Conservation (phyloP, 1,140 invertebrate genomes). For the Panulirus ornatus region DNA sequence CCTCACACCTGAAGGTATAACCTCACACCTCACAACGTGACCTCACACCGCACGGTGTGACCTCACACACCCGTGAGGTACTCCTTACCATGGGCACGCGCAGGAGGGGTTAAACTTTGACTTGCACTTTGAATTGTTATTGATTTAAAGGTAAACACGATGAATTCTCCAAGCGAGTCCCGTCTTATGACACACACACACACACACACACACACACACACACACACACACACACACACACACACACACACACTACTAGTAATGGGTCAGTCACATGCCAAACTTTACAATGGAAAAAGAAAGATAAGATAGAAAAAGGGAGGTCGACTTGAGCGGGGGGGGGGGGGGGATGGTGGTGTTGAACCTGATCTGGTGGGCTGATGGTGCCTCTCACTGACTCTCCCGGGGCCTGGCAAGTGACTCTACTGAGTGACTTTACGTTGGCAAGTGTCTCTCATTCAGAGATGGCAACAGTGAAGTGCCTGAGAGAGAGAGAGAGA, state of each 20-base stretch:
- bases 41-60: no score
- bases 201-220: constrained; percentile 38
- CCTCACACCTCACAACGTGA: no score
- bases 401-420: not conserved
- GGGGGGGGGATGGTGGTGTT: not conserved
- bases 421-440: not conserved
- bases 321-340: not conserved
- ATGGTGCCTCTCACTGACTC: not conserved
- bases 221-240: constrained; percentile 44
- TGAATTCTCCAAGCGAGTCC: no score
- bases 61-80: no score
- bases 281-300: not conserved
- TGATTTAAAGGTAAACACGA: no score
- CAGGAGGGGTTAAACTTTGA: no score
- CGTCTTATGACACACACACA: constrained; percentile 36
- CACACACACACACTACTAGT: no score
- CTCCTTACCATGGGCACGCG: no score
- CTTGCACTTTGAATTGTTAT: no score
- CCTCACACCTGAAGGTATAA: no score
- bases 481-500: not conserved
- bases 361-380: not conserved
- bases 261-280: not conserved
- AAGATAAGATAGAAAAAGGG: not conserved
- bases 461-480: not conserved
- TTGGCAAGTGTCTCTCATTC: not conserved